Percentiles rank a stretch among this genome's conserved stretches.
Conservation (phyloP, 2,797 vertebrate genomes). For the Liparis tanakae region DNA sequence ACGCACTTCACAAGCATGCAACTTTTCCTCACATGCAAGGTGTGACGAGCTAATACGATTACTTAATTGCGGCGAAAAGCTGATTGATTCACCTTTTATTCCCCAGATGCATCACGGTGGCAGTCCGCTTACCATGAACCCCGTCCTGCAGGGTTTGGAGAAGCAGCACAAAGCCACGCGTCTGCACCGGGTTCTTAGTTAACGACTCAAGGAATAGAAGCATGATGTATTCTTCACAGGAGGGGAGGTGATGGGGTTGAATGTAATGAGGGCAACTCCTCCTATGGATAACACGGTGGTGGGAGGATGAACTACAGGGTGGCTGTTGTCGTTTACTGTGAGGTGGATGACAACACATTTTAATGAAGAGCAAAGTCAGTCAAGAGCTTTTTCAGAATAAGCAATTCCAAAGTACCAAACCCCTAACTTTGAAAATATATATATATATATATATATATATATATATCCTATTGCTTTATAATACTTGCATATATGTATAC, state of each 20-base stretch:
- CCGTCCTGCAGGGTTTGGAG: constrained; percentile 15
- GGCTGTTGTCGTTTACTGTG: constrained; percentile 14
- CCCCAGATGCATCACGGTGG: constrained; percentile 28
- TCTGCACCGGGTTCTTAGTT: constrained; percentile 22
- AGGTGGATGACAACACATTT: constrained; percentile 2
- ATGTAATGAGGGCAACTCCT: constrained; percentile 11
- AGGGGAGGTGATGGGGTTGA: constrained; percentile 14
- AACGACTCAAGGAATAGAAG: no score
- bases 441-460: no score
- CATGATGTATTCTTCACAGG: constrained; percentile 7
- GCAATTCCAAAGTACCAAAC: background rate
- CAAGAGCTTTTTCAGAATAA: constrained; percentile 5
- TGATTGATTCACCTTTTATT: constrained; percentile 45
- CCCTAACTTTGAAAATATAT: no score
- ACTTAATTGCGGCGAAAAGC: constrained; percentile 28
- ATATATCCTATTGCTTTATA: no score
- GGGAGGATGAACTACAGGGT: background rate
- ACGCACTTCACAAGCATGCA: background rate
- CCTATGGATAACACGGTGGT: constrained; percentile 11
- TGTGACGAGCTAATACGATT: constrained; percentile 44
- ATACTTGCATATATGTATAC: no score
- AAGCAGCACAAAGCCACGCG: constrained; percentile 4
- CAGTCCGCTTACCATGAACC: constrained; percentile 35
- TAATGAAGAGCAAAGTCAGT: background rate
- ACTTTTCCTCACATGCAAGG: constrained; percentile 12